Evolutionary conservation across 2,888 invertebrate genomes (phyloP).

Genomic region (Iphiclides podalirius): DNA sequence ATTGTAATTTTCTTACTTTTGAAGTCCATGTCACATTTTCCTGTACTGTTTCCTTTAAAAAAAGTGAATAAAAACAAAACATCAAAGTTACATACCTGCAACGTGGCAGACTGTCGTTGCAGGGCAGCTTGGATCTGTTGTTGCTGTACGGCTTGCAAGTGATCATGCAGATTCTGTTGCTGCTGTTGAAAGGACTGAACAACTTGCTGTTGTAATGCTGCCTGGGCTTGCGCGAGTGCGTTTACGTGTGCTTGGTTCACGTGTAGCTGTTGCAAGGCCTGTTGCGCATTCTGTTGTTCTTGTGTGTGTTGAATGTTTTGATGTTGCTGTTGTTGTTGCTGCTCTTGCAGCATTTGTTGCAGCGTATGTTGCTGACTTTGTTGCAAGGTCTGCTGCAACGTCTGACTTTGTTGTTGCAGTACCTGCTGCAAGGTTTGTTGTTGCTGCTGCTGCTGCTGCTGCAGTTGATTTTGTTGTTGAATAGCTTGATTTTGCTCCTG

Average conservation of each 20-base stretch:
- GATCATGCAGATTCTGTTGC: conserved; percentile 68
- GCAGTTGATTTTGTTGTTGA: conserved; percentile 33
- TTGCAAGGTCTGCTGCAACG: conserved; percentile 39
- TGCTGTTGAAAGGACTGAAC: conserved; percentile 71
- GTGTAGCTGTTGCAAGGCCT: conserved; percentile 65
- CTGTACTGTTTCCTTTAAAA: too few relatives aligned
- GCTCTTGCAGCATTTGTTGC: conserved; percentile 51
- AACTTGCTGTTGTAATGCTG: conserved; percentile 69
- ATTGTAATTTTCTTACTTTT: too few relatives aligned
- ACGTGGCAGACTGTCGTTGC: conserved; percentile 68
- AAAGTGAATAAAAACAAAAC: too few relatives aligned
- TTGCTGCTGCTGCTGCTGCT: conserved; percentile 44
- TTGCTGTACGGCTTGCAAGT: conserved; percentile 70
- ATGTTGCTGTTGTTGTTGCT: conserved; percentile 49
- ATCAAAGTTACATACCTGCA: conserved; percentile 52
- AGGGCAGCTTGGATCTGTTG: conserved; percentile 73
- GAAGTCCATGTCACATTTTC: too few relatives aligned
- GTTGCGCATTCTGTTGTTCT: conserved; percentile 50
- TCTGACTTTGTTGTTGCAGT: conserved; percentile 47
- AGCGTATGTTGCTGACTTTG: conserved; percentile 43
- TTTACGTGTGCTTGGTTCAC: conserved; percentile 72
- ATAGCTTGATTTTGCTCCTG: conserved; percentile 47
- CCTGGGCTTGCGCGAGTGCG: conserved; percentile 68
- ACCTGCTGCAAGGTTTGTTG: conserved; percentile 38
- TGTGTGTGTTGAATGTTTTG: conserved; percentile 43